These are phyloP conservation scores for Cacoxenus indagator DNA, from an alignment of 2,888 invertebrate genomes.

Conservation along the genomic window DNA sequence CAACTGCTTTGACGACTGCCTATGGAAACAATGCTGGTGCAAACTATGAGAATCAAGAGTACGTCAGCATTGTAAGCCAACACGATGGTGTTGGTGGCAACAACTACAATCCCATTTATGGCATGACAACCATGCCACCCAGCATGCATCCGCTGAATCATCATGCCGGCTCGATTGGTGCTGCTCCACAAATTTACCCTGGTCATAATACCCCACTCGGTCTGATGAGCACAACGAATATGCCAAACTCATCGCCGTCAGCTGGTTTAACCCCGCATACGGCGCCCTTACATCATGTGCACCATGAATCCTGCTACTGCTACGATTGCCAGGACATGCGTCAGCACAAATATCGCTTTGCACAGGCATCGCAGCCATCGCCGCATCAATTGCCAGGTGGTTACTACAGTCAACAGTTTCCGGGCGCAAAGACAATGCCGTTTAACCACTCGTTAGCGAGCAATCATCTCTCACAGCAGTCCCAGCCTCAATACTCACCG, in stretches of 20 bases:
- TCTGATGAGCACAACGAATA: background rate
- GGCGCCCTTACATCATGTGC: conserved; percentile 29
- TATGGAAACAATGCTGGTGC: background rate
- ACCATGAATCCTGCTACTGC: conserved; percentile 70
- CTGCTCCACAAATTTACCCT: conserved; percentile 25
- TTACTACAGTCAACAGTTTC: conserved; percentile 43
- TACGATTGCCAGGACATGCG: conserved; percentile 69
- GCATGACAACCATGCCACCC: conserved; percentile 52
- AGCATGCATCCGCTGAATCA: conserved; percentile 54
- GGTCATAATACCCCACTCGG: background rate
- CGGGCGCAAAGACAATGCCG: background rate
- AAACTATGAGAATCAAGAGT: conserved; percentile 47
- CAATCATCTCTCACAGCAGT: conserved; percentile 41
- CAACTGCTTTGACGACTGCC: conserved; percentile 9
- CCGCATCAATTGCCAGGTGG: conserved; percentile 29
- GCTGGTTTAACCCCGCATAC: background rate
- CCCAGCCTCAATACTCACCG: conserved; percentile 53
- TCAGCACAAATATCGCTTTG: conserved; percentile 50
- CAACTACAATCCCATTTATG: conserved; percentile 58
- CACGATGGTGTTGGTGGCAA: conserved; percentile 32
- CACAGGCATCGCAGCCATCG: conserved; percentile 28
- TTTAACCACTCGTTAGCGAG: background rate
- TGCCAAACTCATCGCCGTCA: background rate
- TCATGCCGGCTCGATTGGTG: conserved; percentile 14
- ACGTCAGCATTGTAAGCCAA: conserved; percentile 33